These are phyloP conservation scores for Cervus canadensis DNA, from an alignment of 2,113 vertebrate species.

Conservation along the genomic window DNA sequence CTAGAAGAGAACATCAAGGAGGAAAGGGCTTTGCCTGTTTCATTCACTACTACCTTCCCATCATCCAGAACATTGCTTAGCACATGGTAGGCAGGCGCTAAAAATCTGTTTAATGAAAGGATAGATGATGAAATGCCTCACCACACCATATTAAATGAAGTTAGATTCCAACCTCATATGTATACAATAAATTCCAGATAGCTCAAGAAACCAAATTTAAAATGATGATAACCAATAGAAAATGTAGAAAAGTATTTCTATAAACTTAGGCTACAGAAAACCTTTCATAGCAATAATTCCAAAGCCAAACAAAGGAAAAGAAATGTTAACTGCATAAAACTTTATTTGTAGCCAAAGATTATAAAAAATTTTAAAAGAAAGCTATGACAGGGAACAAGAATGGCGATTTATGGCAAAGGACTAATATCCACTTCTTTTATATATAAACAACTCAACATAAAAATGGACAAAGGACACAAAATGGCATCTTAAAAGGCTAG, in stretches of 20 bases:
- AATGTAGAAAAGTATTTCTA: not conserved
- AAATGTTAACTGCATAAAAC: not conserved
- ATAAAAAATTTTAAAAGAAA: conserved; percentile 1
- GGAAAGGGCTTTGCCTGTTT: not conserved
- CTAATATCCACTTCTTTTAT: not conserved
- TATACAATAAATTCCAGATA: not conserved
- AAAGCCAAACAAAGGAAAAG: not conserved
- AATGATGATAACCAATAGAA: not conserved
- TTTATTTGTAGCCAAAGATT: not conserved
- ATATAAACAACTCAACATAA: not conserved
- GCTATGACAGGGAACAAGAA: not conserved
- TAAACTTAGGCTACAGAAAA: not conserved
- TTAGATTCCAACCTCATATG: not conserved
- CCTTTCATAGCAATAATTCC: not conserved
- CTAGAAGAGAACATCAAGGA: not conserved
- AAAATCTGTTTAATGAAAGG: not conserved
- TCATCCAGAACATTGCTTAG: not conserved
- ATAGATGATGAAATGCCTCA: not conserved
- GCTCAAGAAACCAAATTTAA: not conserved
- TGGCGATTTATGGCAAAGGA: not conserved
- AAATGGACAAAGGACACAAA: not conserved
- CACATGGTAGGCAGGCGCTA: not conserved
- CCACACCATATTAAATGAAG: not conserved
- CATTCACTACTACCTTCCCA: not conserved
- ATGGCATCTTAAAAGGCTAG: not conserved